phyloP scores from a whole-genome alignment of 2,797 vertebrate species.

The Danionella dracula region DNA sequence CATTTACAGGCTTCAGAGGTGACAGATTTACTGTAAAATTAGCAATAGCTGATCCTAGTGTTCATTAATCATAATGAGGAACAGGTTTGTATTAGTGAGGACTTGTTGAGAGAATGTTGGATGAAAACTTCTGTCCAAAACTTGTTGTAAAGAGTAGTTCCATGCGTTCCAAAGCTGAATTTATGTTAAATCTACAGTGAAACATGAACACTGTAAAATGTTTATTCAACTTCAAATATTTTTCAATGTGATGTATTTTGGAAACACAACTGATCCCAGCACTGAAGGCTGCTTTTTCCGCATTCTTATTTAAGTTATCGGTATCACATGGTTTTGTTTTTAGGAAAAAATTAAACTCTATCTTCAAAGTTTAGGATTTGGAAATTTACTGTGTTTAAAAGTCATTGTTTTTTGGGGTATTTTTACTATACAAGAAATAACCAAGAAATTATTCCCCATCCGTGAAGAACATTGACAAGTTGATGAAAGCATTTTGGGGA shows the following conservation, averaged over 20 bases:
- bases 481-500: too few species aligned
- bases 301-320: too few species aligned
- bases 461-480: too few species aligned
- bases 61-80: constrained; percentile 1
- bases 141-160: neutral
- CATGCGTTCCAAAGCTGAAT: neutral
- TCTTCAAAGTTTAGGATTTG: too few species aligned
- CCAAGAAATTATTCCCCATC: too few species aligned
- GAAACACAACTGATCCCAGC: too few species aligned
- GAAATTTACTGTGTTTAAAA: too few species aligned
- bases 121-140: neutral
- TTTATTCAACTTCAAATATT: neutral
- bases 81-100: neutral
- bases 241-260: neutral
- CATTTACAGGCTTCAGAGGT: constrained; percentile 13
- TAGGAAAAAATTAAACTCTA: too few species aligned
- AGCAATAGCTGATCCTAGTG: neutral
- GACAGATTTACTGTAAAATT: constrained; percentile 4
- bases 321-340: too few species aligned
- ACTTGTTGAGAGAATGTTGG: neutral
- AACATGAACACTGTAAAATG: neutral
- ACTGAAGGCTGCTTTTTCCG: too few species aligned
- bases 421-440: too few species aligned
- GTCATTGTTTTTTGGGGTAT: too few species aligned
- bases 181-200: neutral